Base-by-base conservation (phyloP, 2,888 invertebrate genomes). In the Diaphora mendica region DNA sequence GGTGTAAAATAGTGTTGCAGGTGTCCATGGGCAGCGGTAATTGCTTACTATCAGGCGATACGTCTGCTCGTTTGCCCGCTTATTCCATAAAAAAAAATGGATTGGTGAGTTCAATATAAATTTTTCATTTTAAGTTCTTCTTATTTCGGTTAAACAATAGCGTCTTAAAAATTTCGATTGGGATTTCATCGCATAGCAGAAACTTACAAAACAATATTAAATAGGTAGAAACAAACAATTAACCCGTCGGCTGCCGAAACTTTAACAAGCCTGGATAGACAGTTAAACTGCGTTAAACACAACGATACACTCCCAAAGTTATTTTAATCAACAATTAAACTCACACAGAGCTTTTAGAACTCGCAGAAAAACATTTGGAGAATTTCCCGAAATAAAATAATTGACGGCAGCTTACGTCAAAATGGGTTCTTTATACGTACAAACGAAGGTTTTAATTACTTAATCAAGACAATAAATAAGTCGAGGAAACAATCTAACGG, bases 291-390 rank as follows among this genome's bases (percentile, higher is more conserved):
- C 64, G 69, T 69, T 75, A 66, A 80, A 74, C 79, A 71, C 39
- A 64, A 69, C 77, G 35, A 77, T 82, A 81, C 81, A 81, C 78
- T 77, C 64, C 33, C 71, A 4, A 62, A 85, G 80, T 76, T 83
- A 85, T 85, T 85, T 85, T 81, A 85, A 84, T 85, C 79, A 81
- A 77, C 79, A 79, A 83, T 85, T 85, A 82, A 85, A 81, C 73
- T 79, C 76, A 79, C 79, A 74, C 68, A 70, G 76, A 78, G 74
- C 79, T 70, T 70, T 64, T 39, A 74, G 64, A 77, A 67, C 72
- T 73, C 75, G 71, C 77, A 72, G 70, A 74, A 71, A 79, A 78
- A 77, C 72, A 81, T 85, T 76, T 75, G 35, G 48, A 74, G 73
- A 75, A 83, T 81, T 85, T 75, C 66, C 82, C 75, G 65, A 86